Conservation (phyloP, 2,113 vertebrate species). For the Halcyon senegalensis region DNA sequence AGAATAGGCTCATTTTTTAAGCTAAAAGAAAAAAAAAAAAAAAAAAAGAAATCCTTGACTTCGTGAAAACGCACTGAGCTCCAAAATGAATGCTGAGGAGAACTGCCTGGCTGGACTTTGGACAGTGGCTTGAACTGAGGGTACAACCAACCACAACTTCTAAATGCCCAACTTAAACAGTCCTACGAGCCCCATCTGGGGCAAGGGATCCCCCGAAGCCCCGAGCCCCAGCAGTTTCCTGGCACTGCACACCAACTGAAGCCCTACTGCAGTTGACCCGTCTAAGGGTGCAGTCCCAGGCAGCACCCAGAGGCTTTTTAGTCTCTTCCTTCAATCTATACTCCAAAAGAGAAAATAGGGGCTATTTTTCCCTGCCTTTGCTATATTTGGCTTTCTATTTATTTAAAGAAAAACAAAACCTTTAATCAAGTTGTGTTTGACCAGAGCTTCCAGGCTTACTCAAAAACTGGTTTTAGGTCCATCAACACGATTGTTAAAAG, state of each 20-base stretch:
- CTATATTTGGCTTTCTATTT: not conserved
- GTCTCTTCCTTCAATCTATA: not conserved
- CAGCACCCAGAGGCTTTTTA: not conserved
- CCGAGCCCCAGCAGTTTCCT: not conserved
- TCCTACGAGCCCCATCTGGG: accelerated
- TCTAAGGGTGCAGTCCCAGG: accelerated
- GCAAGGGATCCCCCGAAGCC: not conserved
- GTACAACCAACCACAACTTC: not conserved
- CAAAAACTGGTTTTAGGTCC: not conserved
- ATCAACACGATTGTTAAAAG: not conserved
- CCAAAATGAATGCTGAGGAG: not conserved
- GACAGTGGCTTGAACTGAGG: not conserved
- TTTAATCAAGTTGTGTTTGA: not conserved
- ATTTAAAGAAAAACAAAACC: not conserved
- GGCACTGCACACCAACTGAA: not conserved
- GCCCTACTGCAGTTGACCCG: accelerated
- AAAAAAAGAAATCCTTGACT: not conserved
- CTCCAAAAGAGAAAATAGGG: accelerated
- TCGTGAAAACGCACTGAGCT: not conserved
- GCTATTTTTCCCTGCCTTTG: not conserved
- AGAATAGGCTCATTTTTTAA: slow-evolving; percentile 25
- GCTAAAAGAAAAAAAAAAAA: not conserved
- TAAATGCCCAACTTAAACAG: accelerated
- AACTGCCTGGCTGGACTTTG: not conserved
- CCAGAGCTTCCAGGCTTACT: not conserved